Evolutionary conservation across 64 coral and sea anemone genomes (phyloP).

Genomic region (Stichodactyla helianthus): DNA sequence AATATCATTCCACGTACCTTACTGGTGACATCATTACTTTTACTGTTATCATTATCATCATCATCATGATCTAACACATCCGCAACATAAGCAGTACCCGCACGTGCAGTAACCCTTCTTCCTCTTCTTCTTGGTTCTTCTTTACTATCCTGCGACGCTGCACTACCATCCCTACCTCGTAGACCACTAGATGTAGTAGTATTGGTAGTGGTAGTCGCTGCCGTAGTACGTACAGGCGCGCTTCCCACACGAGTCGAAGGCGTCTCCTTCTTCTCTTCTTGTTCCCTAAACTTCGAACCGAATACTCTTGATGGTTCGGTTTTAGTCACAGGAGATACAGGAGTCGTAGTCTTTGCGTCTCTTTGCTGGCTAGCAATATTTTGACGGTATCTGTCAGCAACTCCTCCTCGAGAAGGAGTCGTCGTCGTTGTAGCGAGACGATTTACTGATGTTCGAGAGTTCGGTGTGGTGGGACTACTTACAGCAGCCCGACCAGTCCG

Average conservation of each 20-base stretch:
- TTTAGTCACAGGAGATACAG: slow-evolving; percentile 41
- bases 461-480: slow-evolving; percentile 15
- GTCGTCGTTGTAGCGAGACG: neutral
- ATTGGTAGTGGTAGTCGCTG: slow-evolving; percentile 37
- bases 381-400: neutral
- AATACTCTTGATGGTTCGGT: slow-evolving; percentile 44
- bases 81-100: slow-evolving; percentile 30
- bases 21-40: slow-evolving; percentile 41
- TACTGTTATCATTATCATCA: slow-evolving; percentile 25
- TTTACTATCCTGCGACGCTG: slow-evolving; percentile 23
- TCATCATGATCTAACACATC: slow-evolving; percentile 16
- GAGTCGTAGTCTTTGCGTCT: slow-evolving; percentile 36
- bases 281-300: slow-evolving; percentile 19
- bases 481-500: neutral
- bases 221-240: slow-evolving; percentile 41
- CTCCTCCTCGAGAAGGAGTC: neutral
- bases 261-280: slow-evolving; percentile 20
- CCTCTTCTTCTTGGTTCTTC: neutral
- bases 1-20: neutral
- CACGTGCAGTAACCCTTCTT: slow-evolving; percentile 31
- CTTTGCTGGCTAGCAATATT: neutral
- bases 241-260: neutral
- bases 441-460: slow-evolving; percentile 24
- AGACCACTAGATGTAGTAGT: slow-evolving; percentile 31
- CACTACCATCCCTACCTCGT: slow-evolving; percentile 5